phyloP scores from a whole-genome alignment of 2,888 invertebrate genomes.

The Oxytorus armatus region DNA sequence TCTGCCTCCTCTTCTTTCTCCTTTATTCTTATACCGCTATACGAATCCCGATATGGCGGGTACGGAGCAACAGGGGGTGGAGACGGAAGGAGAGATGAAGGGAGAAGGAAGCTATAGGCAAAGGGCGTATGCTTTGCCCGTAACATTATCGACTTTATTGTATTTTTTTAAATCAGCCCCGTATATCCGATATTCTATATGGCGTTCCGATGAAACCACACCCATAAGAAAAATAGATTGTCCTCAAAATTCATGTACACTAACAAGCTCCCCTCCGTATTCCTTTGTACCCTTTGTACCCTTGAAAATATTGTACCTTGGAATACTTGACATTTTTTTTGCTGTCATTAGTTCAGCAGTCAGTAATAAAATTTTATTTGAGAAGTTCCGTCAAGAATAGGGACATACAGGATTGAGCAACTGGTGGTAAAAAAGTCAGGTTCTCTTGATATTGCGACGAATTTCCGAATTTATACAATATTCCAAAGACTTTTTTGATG shows the following conservation, averaged over 20 bases:
- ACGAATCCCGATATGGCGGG: conserved; percentile 52
- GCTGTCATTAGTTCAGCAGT: background rate
- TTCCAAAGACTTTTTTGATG: conserved; percentile 2
- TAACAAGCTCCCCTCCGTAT: too few species aligned
- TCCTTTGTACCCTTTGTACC: too few species aligned
- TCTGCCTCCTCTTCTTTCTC: conserved; percentile 34
- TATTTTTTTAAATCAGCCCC: conserved; percentile 60
- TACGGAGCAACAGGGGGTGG: too few species aligned
- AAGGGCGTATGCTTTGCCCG: conserved; percentile 63
- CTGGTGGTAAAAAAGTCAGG: conserved; percentile 47
- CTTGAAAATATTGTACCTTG: background rate
- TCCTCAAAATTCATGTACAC: background rate
- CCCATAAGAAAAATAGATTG: conserved; percentile 43
- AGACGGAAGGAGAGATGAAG: conserved; percentile 18
- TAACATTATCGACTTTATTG: conserved; percentile 67
- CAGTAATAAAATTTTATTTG: background rate
- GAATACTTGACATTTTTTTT: background rate
- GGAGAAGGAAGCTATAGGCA: conserved; percentile 50
- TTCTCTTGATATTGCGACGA: background rate
- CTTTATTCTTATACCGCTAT: conserved; percentile 46
- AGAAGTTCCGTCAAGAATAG: background rate
- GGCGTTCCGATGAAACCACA: conserved; percentile 59
- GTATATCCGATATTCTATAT: conserved; percentile 20
- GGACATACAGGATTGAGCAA: conserved; percentile 35
- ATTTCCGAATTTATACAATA: conserved; percentile 5